Evolutionary conservation across 2,888 invertebrate species (phyloP).

Genomic region (Drosophila hamatofila): DNA sequence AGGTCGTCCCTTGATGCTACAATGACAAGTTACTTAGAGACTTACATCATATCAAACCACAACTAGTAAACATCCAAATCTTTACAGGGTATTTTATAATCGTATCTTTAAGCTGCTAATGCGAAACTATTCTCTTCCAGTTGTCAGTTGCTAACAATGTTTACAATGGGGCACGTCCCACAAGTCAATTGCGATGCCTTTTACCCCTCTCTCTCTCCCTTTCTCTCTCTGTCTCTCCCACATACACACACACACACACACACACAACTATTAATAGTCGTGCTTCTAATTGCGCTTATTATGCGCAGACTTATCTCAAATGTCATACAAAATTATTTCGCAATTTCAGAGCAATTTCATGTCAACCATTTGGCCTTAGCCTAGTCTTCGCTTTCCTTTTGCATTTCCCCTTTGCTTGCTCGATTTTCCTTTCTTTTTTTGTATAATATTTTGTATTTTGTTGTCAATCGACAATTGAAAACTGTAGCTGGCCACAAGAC

Average conservation of each 20-base stretch:
- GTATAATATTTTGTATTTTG: slow-evolving; percentile 4
- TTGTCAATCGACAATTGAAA: slow-evolving; percentile 33
- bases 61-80: too few species aligned
- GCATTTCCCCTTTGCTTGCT: background rate
- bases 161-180: slow-evolving; percentile 9
- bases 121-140: background rate
- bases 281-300: slow-evolving; percentile 52
- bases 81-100: background rate
- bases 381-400: background rate
- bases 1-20: too few species aligned
- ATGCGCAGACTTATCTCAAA: slow-evolving; percentile 46
- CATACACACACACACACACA: too few species aligned
- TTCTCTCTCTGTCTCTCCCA: background rate
- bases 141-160: background rate
- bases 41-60: too few species aligned
- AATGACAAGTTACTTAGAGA: too few species aligned
- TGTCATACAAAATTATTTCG: slow-evolving; percentile 51
- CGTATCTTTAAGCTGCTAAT: background rate
- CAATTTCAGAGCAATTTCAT: slow-evolving; percentile 55
- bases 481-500: slow-evolving; percentile 9
- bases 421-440: background rate
- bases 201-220: background rate
- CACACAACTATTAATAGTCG: background rate
- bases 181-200: slow-evolving; percentile 5
- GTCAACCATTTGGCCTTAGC: slow-evolving; percentile 14